These are phyloP conservation scores for Stomatorhinus ivindoensis DNA, from an alignment of 2,113 vertebrate genomes.

Conservation along the genomic window DNA sequence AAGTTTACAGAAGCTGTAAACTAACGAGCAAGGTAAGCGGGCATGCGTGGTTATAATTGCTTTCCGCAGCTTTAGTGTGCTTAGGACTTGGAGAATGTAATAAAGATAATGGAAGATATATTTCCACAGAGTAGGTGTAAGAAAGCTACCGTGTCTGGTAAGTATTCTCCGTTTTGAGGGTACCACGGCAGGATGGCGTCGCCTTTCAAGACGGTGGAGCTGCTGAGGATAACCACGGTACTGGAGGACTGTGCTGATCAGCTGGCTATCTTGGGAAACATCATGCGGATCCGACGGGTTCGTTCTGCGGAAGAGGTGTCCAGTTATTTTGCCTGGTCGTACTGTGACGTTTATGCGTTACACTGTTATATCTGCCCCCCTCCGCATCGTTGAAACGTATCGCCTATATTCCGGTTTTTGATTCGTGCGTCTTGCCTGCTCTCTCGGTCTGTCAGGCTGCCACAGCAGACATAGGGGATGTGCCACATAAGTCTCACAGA, in stretches of 20 bases:
- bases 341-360: background rate
- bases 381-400: background rate
- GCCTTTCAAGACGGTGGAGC: conserved; percentile 45
- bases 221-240: conserved; percentile 54
- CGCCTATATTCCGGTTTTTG: background rate
- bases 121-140: background rate
- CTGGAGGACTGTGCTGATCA: conserved; percentile 65
- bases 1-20: background rate
- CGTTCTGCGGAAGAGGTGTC: conserved; percentile 24
- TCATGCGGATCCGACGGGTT: conserved; percentile 45
- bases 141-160: background rate
- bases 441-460: conserved; percentile 37
- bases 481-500: conserved; percentile 16
- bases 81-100: background rate
- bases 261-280: conserved; percentile 63
- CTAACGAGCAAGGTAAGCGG: background rate
- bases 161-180: background rate
- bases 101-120: background rate
- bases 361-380: background rate
- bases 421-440: background rate
- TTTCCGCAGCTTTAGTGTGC: background rate
- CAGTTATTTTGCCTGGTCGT: background rate
- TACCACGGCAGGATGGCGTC: conserved; percentile 19
- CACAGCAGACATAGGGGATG: conserved; percentile 37
- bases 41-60: background rate